Evolutionary conservation across 2,113 vertebrate genomes (phyloP).

Genomic region (Misgurnus anguillicaudatus): DNA sequence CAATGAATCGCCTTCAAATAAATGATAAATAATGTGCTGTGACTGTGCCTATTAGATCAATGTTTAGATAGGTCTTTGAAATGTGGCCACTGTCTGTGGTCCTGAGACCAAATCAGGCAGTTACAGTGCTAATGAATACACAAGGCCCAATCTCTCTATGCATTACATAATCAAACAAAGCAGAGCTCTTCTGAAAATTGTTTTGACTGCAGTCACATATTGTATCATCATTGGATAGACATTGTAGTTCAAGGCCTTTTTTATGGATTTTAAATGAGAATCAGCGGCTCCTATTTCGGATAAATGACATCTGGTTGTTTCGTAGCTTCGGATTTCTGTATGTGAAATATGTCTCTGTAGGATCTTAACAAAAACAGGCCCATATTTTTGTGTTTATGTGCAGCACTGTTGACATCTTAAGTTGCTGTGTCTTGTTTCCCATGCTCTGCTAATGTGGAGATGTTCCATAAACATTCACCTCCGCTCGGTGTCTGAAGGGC

Average conservation of each 20-base stretch:
- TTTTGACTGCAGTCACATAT: constrained; percentile 17
- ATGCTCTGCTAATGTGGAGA: no score
- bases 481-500: no score
- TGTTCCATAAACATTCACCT: no score
- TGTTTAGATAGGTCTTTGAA: not conserved
- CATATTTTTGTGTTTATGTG: not conserved
- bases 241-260: not conserved
- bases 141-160: not conserved
- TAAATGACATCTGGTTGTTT: no score
- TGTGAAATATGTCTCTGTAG: no score
- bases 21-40: not conserved
- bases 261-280: not conserved
- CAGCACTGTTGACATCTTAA: no score
- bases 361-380: not conserved
- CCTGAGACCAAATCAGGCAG: constrained; percentile 33
- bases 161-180: constrained; percentile 23
- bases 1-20: not conserved
- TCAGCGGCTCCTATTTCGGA: no score
- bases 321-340: no score
- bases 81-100: constrained; percentile 35
- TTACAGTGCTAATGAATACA: constrained; percentile 26
- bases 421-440: no score
- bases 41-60: not conserved
- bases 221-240: constrained; percentile 2
- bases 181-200: not conserved